Evolutionary conservation across 1,140 invertebrate species (phyloP), one percentile per base, ranked within the genome.

Genomic region (Branchinecta lindahli): DNA sequence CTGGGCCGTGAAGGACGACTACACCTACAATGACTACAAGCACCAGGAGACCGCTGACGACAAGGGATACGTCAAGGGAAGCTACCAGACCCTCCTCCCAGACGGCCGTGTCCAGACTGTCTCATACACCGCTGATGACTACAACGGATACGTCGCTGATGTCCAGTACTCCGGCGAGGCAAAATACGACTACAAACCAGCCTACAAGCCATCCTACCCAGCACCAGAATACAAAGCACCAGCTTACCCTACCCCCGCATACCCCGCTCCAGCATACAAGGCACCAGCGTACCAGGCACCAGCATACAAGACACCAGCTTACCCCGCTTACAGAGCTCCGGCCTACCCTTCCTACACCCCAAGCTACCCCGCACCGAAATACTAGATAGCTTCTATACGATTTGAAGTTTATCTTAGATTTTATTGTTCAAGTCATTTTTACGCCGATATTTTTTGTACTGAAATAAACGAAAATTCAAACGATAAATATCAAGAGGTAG

Each of bases 61-160:
- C 8, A 82, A 85, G 61, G 78, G 61, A 44, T 70, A 80, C 12
- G 87, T 87, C 12, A 66, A 44, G 21, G 88, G 88, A 67, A 82
- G 84, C 72, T 90, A 91, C 80, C 86, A 87, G 73, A 87, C 90
- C 45, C 80, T 87, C 21, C 78, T 91, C 44, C 88, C 88, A 6
- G 88, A 90, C 79, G 88, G 88, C 44, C 82, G 88, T 45, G 66
- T 65, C 46, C 71, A 72, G 68, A 67, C 66, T 61, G 65, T 70
- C 52, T 69, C 71, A 65, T 74, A 74, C 69, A 73, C 68, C 65
- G 73, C 70, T 46, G 74, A 73, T 44, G 72, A 69, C 66, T 70
- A 72, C 68, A 71, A 70, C 10, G 74, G 74, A 8, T 74, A 72
- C 33, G 73, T 74, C 8, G 74, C 74, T 18, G 73, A 74, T 69